Conservation (phyloP, 2,113 vertebrate species). For the Peromyscus californicus region DNA sequence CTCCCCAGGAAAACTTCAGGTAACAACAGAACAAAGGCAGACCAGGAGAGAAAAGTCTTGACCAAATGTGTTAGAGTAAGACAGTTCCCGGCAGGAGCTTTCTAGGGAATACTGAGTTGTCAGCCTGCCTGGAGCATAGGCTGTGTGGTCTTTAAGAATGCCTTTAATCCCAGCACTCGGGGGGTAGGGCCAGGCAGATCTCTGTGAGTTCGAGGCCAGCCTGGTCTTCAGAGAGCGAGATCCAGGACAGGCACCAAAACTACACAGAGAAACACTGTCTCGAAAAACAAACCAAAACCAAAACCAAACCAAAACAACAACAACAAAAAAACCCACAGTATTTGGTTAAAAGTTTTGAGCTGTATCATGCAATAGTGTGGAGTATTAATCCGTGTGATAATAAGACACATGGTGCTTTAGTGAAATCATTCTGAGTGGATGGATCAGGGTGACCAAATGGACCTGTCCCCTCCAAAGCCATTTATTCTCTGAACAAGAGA, state of each 20-base stretch:
- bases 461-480: conserved; percentile 1
- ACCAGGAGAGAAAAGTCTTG: not conserved
- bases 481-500: not conserved
- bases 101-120: not conserved
- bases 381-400: not conserved
- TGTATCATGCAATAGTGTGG: conserved; percentile 9
- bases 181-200: no score
- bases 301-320: no score
- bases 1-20: not conserved
- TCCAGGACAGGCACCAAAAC: no score
- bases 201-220: no score
- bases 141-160: not conserved
- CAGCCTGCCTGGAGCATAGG: not conserved
- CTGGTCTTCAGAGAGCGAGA: no score
- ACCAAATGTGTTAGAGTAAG: not conserved
- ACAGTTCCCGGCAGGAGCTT: not conserved
- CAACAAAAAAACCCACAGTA: not conserved
- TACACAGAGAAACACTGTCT: no score
- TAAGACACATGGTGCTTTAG: not conserved
- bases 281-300: no score
- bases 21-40: not conserved
- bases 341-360: conserved; percentile 10
- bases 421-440: not conserved
- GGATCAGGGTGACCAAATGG: not conserved
- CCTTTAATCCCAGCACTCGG: no score